Evolutionary conservation across 1,140 invertebrate genomes (phyloP), one percentile per base, ranked within the genome.

Genomic region (Eulimnadia texana): DNA sequence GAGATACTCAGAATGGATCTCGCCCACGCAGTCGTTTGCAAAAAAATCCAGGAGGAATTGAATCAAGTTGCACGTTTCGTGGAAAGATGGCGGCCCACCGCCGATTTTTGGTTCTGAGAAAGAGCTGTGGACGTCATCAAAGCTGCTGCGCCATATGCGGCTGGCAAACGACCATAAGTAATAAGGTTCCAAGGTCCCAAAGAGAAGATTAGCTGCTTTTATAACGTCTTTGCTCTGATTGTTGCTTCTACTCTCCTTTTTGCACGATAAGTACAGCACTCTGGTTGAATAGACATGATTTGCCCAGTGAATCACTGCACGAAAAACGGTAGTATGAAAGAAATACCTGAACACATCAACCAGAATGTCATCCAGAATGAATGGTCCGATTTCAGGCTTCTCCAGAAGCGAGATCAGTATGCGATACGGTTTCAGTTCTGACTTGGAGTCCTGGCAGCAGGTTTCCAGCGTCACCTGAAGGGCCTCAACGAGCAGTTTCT

Each of bases 331-430:
- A 52, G 27, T 1, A 25, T 33, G 25, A 6, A 23, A 1, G 11
- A 25, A 50, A 47, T 72, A 84, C 76, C 88, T 81, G 72, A 94
- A 88, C 56, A 94, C 83, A 71, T 93, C 86, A 63, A 87, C 81
- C 6, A 94, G 77, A 61, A 93, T 85, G 72, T 86, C 84, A 68
- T 93, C 89, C 55, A 94, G 71, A 65, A 95, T 90, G 10, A 84
- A 79, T 52, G 83, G 82, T 11, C 89, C 88, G 60, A 95, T 88
- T 73, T 94, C 90, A 47, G 85, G 83, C 72, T 93, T 90, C 70
- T 96, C 92, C 23, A 95, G 74, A 28, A 96, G 74, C 42, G 89
- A 92, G 6, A 91, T 83, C 61, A 96, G 74, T 56, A 95, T 82
- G 64, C 88, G 78, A 70, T 92, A 95, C 3, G 89, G 85, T 70